Base-by-base conservation (phyloP, 1,140 invertebrate species). In the Mya arenaria region DNA sequence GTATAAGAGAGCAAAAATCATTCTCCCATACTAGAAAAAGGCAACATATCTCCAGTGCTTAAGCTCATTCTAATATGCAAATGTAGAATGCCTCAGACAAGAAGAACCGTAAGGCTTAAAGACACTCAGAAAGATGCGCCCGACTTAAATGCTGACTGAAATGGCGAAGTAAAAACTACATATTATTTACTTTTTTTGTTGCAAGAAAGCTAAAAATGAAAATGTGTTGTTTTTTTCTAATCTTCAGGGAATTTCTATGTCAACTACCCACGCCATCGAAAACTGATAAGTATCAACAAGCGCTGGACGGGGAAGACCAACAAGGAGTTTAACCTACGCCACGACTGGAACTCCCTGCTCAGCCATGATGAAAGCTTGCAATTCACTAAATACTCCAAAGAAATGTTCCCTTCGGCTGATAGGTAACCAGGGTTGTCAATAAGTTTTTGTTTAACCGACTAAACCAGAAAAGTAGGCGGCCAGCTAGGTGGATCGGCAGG, bases 331-430 rank as follows among this genome's bases (percentile, higher is more conserved):
- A 94, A 94, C 80, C 73, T 94, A 23, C 86, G 93, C 1, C 93
- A 94, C 78, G 93, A 94, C 87, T 94, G 93, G 93, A 94, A 94
- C 87, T 93, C 93, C 5, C 85, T 94, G 0, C 82, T 94, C 8
- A 92, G 89, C 68, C 87, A 94, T 81, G 91, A 93, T 69, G 87
- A 90, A 25, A 66, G 68, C 23, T 85, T 94, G 4, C 84, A 88
- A 17, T 89, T 93, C 71, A 84, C 86, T 17, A 85, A 91, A 60
- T 93, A 92, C 86, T 92, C 92, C 28, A 88, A 88, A 52, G 87
- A 92, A 36, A 92, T 93, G 88, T 94, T 94, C 73, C 93, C 93
- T 6, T 85, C 90, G 65, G 91, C 92, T 65, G 86, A 90, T 52
- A 73, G 75, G n/a, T 62, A n/a, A n/a, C n/a, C n/a, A n/a, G n/a